Conservation (phyloP, 2,797 vertebrate species). For the Spinus olivaceus region DNA sequence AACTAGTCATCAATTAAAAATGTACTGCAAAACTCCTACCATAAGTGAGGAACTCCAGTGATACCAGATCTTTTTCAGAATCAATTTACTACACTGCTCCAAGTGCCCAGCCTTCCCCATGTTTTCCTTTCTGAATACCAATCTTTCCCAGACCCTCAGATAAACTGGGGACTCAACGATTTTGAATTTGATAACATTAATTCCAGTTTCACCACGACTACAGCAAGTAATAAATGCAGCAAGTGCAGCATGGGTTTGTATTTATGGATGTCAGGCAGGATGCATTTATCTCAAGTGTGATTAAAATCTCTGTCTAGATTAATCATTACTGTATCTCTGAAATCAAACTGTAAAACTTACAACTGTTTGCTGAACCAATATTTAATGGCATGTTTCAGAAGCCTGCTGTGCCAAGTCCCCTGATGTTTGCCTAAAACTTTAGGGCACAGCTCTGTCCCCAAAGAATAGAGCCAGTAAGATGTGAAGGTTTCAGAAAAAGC, state of each 20-base stretch:
- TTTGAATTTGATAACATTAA: background rate
- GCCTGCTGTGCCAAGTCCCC: fast-evolving
- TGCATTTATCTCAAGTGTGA: background rate
- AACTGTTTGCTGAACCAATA: background rate
- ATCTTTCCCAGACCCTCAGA: background rate
- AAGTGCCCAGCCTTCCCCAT: background rate
- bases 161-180: background rate
- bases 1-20: background rate
- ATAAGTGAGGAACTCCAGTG: background rate
- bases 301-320: background rate
- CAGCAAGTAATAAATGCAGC: background rate
- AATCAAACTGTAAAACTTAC: background rate
- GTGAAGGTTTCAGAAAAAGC: background rate
- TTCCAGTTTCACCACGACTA: background rate
- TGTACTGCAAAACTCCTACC: background rate
- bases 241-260: background rate
- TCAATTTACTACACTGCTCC: background rate
- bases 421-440: background rate
- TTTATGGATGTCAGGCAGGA: background rate
- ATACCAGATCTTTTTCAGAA: background rate
- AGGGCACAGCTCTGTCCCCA: background rate
- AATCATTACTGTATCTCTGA: background rate
- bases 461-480: background rate
- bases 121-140: background rate
- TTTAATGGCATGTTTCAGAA: background rate